Conservation (phyloP, 2,888 invertebrate species). For the Callyntrura guangdongensis region DNA sequence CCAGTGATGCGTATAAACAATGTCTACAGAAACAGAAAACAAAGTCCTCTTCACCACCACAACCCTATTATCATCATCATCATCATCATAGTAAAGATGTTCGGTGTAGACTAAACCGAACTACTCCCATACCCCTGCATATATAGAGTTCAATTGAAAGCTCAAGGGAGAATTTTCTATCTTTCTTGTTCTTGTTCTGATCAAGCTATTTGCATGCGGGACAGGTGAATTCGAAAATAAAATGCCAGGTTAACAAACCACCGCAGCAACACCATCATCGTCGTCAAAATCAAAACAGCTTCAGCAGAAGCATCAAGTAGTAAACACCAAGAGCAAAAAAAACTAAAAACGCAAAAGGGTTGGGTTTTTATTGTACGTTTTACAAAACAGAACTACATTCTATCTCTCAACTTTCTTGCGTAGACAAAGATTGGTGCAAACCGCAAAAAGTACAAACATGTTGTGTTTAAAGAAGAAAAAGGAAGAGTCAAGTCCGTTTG, state of each 20-base stretch:
- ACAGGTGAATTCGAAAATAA: constrained; percentile 75
- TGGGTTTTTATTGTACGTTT: constrained; percentile 48
- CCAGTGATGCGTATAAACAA: constrained; percentile 53
- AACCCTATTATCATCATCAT: too few relatives aligned
- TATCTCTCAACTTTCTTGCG: constrained; percentile 6
- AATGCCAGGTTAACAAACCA: constrained; percentile 79
- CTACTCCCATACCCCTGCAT: background rate
- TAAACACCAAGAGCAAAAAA: constrained; percentile 32
- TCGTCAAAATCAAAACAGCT: constrained; percentile 57
- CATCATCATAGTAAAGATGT: too few relatives aligned
- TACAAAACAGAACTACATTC: background rate
- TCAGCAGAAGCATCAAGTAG: constrained; percentile 56
- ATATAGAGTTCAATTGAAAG: constrained; percentile 32
- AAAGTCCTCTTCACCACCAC: background rate
- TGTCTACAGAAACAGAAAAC: constrained; percentile 35
- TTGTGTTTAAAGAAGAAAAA: constrained; percentile 56
- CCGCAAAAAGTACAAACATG: constrained; percentile 65
- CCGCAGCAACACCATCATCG: constrained; percentile 62
- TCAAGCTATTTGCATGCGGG: constrained; percentile 77
- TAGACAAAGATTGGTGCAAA: constrained; percentile 19
- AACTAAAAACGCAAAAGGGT: constrained; percentile 64
- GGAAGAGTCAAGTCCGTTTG: constrained; percentile 69
- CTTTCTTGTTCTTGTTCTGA: constrained; percentile 61
- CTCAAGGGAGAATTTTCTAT: constrained; percentile 56
- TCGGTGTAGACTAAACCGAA: background rate